Base-by-base conservation (phyloP, 2,113 vertebrate genomes). In the Oenanthe melanoleuca region DNA sequence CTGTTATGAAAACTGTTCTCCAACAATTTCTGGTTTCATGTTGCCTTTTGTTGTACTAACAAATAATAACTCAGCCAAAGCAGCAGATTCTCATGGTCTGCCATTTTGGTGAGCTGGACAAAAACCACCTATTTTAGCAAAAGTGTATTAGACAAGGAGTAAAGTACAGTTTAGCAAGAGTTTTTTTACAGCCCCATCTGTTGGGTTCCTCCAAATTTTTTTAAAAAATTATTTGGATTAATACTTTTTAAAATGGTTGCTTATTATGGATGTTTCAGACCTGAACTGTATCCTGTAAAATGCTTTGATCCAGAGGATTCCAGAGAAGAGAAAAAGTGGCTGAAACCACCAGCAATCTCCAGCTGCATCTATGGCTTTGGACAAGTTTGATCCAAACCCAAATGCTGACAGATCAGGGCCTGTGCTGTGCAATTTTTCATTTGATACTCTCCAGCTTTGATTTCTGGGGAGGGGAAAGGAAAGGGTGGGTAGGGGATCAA, bases 311-410 rank as follows among this genome's bases (percentile, higher is more conserved):
- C 64, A 31, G 25, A 86, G 72, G 67, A 93, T 81, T 75, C 92
- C 56, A 90, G 44, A 88, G 34, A 89, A 82, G 29, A 91, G 59
- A 88, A 92, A 81, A 69, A 93, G 88, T 82, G 71, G 49, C 88
- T 86, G 80, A 88, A 96, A 93, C 88, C 72, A 96, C 72, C 44
- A 92, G 40, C 64, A 94, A 93, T 90, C 92, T 95, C 82, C 93
- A 96, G 89, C 82, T 96, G 92, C 93, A 92, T 88, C 92, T 77
- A 94, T 80, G 86, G 80, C 53, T 93, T 92, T 93, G 86, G 85
- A 96, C 92, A 95, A 96, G 93, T 94, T 94, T 97, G 85, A 94
- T 96, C 82, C 0, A 0, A 90, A 92, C 92, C 49, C 75, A 88
- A 80, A 93, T 7, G 12, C 60, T 93, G 79, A 71, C 92, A 96